Evolutionary conservation across 1,140 invertebrate genomes (phyloP).

Genomic region (Cydia pomonella): DNA sequence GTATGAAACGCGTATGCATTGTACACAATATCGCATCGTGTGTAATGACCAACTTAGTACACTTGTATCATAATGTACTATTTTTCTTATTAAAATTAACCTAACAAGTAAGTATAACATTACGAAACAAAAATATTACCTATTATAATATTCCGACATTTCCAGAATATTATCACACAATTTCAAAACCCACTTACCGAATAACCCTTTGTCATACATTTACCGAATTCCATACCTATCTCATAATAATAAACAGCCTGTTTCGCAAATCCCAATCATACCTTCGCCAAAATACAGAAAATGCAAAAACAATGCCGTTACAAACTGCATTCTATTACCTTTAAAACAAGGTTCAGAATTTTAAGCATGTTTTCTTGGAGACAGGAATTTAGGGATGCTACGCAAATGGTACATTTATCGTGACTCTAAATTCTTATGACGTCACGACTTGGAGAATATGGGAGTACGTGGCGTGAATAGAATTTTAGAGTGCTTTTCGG

Average conservation of each 20-base stretch:
- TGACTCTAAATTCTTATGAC: slow-evolving; percentile 2
- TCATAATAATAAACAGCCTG: slow-evolving; percentile 14
- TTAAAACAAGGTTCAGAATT: not conserved
- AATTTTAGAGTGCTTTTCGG: not conserved
- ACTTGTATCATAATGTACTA: no score
- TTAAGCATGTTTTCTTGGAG: not conserved
- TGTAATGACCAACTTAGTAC: no score
- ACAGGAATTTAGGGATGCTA: not conserved
- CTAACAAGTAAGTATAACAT: no score
- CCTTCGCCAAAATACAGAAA: slow-evolving; percentile 8
- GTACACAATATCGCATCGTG: no score
- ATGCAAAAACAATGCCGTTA: not conserved
- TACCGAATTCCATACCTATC: not conserved
- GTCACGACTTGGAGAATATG: slow-evolving; percentile 2
- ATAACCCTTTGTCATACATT: not conserved
- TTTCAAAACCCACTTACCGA: not conserved
- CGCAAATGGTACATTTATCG: slow-evolving; percentile 13
- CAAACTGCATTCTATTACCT: not conserved
- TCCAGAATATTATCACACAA: no score
- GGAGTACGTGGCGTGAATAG: not conserved
- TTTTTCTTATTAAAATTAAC: no score
- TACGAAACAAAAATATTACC: no score
- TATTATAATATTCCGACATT: no score
- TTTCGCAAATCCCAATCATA: slow-evolving; percentile 18
- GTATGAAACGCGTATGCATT: no score